These are phyloP conservation scores for Charaxes varanes DNA, from an alignment of 1,140 invertebrate species.

Conservation along the genomic window DNA sequence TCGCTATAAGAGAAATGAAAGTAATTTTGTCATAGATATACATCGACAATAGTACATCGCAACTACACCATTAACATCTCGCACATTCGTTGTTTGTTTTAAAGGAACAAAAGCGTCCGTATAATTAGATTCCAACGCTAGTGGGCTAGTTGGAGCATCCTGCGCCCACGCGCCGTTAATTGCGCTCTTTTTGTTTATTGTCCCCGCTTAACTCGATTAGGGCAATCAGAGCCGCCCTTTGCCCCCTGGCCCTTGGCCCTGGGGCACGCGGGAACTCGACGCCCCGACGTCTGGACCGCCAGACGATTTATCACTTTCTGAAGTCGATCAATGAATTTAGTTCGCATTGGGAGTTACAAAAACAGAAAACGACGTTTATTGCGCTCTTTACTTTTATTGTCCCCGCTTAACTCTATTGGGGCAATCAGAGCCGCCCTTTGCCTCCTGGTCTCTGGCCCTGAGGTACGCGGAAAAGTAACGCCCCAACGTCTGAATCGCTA, in stretches of 20 bases:
- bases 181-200: conserved; percentile 68
- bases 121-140: conserved; percentile 53
- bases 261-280: conserved; percentile 21
- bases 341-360: too few species aligned
- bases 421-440: conserved; percentile 67
- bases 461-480: conserved; percentile 30
- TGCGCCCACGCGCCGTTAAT: conserved; percentile 62
- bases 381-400: conserved; percentile 66
- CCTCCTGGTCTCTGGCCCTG: conserved; percentile 17
- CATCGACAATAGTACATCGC: too few species aligned
- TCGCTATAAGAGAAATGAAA: too few species aligned
- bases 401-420: conserved; percentile 63
- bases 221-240: conserved; percentile 66
- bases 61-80: neutral
- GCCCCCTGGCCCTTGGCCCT: conserved; percentile 26
- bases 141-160: conserved; percentile 52
- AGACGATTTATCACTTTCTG: conserved; percentile 17
- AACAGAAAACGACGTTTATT: too few species aligned
- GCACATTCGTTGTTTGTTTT: conserved; percentile 30
- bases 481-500: conserved; percentile 34
- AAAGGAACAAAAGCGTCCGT: conserved; percentile 32
- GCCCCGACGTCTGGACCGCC: conserved; percentile 35
- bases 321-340: too few species aligned
- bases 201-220: conserved; percentile 64
- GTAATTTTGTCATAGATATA: too few species aligned